A percentile compares a stretch with the other conserved stretches of the same genome.
Conservation (phyloP, 2,113 vertebrate genomes). For the Cyphomyrus plagiostoma region DNA sequence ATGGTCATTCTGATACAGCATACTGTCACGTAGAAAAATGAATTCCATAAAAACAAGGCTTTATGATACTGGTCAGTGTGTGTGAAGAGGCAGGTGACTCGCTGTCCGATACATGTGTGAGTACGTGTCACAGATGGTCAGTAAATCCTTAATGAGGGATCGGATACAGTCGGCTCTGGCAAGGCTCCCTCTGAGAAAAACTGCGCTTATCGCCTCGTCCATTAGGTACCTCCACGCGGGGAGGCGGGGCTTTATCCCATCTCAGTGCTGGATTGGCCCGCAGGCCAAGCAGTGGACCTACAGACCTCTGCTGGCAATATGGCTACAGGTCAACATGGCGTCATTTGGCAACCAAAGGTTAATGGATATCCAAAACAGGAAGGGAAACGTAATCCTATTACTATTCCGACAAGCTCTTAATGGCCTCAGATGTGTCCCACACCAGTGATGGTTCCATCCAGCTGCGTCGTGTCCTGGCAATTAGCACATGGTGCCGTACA, state of each 20-base stretch:
- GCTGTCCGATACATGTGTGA: neutral
- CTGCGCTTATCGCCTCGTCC: neutral
- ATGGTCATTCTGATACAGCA: neutral
- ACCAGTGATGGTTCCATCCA: neutral
- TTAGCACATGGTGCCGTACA: constrained; percentile 8
- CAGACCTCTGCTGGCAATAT: neutral
- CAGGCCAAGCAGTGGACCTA: neutral
- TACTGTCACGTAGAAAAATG: neutral
- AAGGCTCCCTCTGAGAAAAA: neutral
- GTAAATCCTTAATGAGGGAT: neutral
- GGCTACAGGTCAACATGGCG: neutral
- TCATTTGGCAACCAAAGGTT: constrained; percentile 1
- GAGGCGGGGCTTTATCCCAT: neutral
- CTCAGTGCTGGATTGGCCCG: neutral
- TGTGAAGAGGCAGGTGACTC: neutral
- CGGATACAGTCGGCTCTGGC: neutral
- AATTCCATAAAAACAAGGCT: neutral
- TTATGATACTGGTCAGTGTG: neutral
- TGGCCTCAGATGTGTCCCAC: neutral
- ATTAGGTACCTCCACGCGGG: neutral
- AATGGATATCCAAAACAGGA: constrained; percentile 1
- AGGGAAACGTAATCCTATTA: constrained; percentile 8
- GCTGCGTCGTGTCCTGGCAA: neutral
- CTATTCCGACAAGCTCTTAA: constrained; percentile 12
- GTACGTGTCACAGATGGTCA: constrained; percentile 11